phyloP scores from a whole-genome alignment of 2,113 vertebrate genomes.

The Willisornis vidua region DNA sequence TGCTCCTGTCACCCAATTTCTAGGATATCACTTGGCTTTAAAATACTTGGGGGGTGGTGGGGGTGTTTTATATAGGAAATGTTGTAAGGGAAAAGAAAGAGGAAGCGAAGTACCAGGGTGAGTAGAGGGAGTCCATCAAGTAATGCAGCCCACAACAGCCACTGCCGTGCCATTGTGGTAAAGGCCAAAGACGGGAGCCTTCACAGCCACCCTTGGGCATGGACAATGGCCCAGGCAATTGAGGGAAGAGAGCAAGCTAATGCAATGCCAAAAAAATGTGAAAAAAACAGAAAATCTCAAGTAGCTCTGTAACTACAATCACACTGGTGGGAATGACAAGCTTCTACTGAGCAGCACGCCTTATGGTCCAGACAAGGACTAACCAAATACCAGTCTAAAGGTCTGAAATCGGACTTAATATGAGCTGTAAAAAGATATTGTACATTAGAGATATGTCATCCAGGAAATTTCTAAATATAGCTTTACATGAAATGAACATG shows the following conservation, averaged over 20 bases:
- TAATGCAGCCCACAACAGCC: accelerated
- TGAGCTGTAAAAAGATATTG: neutral
- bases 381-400: neutral
- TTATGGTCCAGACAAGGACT: neutral
- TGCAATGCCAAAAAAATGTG: neutral
- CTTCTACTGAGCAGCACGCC: neutral
- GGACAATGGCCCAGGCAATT: neutral
- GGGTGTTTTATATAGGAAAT: neutral
- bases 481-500: slow-evolving; percentile 20
- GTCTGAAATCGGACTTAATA: slow-evolving; percentile 1
- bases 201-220: accelerated
- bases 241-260: neutral
- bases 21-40: neutral
- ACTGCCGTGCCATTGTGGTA: accelerated
- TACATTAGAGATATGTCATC: neutral
- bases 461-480: slow-evolving; percentile 51
- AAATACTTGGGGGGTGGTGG: neutral
- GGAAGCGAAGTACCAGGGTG: neutral
- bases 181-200: neutral
- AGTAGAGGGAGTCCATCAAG: neutral
- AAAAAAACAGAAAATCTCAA: neutral
- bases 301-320: neutral
- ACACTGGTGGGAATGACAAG: accelerated
- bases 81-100: neutral
- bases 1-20: neutral